phyloP scores from a whole-genome alignment of 2,888 invertebrate genomes.

The Cheilosia grossa region DNA sequence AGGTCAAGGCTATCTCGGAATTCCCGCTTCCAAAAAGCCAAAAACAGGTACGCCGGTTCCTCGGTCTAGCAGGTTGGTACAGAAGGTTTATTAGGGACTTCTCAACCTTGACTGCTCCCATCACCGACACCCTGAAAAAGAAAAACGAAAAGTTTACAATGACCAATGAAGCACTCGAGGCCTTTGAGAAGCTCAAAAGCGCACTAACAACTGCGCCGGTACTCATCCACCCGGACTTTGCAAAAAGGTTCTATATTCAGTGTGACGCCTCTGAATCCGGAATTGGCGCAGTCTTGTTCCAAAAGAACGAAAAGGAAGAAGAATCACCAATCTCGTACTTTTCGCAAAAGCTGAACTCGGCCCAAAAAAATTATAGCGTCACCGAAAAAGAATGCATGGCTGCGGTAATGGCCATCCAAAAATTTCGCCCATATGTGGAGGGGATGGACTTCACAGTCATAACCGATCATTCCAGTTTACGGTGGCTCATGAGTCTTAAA shows the following conservation, averaged over 20 bases:
- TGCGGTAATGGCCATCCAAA: too few species aligned
- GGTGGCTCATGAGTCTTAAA: too few species aligned
- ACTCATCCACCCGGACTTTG: conserved; percentile 59
- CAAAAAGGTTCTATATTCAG: background rate
- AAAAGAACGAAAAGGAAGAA: background rate
- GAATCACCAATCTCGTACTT: background rate
- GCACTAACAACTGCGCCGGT: conserved; percentile 56
- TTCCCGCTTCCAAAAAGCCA: background rate
- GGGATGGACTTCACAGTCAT: too few species aligned
- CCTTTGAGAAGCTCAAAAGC: conserved; percentile 53
- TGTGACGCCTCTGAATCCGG: conserved; percentile 46
- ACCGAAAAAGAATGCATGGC: too few species aligned
- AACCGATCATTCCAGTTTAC: too few species aligned
- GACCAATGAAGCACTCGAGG: conserved; percentile 9
- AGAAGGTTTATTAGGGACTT: conserved; percentile 1
- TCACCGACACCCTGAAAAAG: background rate
- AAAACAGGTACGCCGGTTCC: too few species aligned
- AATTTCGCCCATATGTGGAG: too few species aligned
- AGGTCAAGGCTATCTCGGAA: background rate
- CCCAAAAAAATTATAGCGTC: background rate
- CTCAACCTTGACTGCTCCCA: background rate
- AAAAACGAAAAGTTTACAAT: conserved; percentile 30
- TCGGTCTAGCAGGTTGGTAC: background rate
- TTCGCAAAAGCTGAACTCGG: too few species aligned
- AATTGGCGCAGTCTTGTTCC: conserved; percentile 1